Conservation (phyloP, 2,888 invertebrate genomes). For the Lordiphosa andalusiaca region DNA sequence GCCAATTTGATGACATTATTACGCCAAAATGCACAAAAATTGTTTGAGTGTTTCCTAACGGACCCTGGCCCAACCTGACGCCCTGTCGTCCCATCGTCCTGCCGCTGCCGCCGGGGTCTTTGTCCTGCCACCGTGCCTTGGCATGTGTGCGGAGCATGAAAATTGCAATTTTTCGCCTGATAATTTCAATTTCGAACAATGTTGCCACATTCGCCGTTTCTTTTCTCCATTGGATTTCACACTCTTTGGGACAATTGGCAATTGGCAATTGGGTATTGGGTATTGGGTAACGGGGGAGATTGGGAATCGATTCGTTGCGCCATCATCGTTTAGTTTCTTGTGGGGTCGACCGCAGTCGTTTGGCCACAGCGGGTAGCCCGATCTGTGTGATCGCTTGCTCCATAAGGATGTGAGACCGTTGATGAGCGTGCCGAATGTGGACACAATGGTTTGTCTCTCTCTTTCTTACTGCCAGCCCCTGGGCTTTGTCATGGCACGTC, state of each 20-base stretch:
- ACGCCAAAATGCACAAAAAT: slow-evolving; percentile 39
- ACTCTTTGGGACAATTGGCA: slow-evolving; percentile 23
- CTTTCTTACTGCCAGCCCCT: not conserved
- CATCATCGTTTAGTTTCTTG: slow-evolving; percentile 29
- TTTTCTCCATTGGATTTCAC: slow-evolving; percentile 16
- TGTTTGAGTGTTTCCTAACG: no score
- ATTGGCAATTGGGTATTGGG: slow-evolving; percentile 1
- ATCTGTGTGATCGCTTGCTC: slow-evolving; percentile 18
- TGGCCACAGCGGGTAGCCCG: slow-evolving; percentile 69
- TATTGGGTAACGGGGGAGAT: slow-evolving; percentile 15
- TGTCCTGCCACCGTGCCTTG: slow-evolving; percentile 14
- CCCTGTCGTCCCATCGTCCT: no score
- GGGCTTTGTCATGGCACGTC: slow-evolving; percentile 36
- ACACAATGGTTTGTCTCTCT: not conserved
- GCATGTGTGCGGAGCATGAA: slow-evolving; percentile 52
- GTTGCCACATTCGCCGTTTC: slow-evolving; percentile 34
- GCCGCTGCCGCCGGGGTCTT: not conserved
- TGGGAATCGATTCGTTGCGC: slow-evolving; percentile 66
- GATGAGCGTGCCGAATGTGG: slow-evolving; percentile 46
- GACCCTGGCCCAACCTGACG: no score
- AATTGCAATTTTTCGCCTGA: slow-evolving; percentile 66
- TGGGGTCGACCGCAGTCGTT: slow-evolving; percentile 69
- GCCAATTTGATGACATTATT: slow-evolving; percentile 64
- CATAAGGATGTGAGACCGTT: slow-evolving; percentile 12
- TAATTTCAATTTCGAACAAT: slow-evolving; percentile 57